These are phyloP conservation scores for Cyanoderma ruficeps DNA, from an alignment of 2,113 vertebrate species.

Conservation along the genomic window DNA sequence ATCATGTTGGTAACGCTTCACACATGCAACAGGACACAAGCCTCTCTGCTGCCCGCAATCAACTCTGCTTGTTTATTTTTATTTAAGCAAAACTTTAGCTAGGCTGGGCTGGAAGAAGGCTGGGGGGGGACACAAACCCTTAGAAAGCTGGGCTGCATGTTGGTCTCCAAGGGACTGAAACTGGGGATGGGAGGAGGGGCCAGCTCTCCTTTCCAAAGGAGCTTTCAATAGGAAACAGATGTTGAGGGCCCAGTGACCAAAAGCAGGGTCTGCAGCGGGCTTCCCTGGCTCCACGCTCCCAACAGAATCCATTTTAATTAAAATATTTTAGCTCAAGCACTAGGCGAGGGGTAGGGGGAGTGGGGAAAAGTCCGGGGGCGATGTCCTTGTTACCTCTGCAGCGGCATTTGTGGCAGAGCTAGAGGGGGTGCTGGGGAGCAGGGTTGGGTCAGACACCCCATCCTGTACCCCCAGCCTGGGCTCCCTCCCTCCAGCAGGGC, in stretches of 20 bases:
- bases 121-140: not conserved
- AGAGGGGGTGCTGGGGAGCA: not conserved
- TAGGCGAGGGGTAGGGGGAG: not conserved
- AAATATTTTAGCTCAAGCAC: conserved; percentile 2
- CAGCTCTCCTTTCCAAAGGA: conserved; percentile 48
- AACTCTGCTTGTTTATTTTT: conserved; percentile 28
- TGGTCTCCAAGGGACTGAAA: conserved; percentile 47
- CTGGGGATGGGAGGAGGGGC: conserved; percentile 42
- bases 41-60: not conserved
- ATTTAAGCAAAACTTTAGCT: not conserved
- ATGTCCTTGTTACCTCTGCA: not conserved
- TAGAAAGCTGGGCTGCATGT: not conserved
- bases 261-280: conserved; percentile 39
- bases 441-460: not conserved
- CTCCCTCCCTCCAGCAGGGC: not conserved
- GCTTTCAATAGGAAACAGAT: conserved; percentile 73
- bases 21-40: not conserved
- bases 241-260: conserved; percentile 53
- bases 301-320: conserved; percentile 34
- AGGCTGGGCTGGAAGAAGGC: not conserved
- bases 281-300: not conserved
- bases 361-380: not conserved
- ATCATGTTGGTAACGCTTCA: accelerated
- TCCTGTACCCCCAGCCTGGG: not conserved
- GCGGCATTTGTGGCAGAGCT: not conserved